Conservation (phyloP, 1,140 invertebrate genomes). For the Drosophila watanabei region DNA sequence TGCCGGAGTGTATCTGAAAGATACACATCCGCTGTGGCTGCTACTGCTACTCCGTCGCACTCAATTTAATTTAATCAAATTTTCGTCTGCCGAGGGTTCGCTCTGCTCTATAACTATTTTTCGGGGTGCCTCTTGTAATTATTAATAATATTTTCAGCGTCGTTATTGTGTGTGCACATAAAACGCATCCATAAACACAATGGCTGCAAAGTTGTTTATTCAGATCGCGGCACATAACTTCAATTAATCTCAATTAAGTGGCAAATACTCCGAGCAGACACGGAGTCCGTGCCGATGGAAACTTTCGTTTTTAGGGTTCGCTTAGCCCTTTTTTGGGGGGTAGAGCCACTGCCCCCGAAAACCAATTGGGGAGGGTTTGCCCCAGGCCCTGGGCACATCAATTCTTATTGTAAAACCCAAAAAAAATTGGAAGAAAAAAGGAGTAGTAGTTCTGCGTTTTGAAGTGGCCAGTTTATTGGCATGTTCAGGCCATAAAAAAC, state of each 20-base stretch:
- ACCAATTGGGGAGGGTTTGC: conserved; percentile 72
- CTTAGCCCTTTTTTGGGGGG: conserved; percentile 71
- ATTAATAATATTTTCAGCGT: conserved; percentile 68
- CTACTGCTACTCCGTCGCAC: conserved; percentile 63
- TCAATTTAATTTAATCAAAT: conserved; percentile 83
- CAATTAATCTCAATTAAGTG: conserved; percentile 83
- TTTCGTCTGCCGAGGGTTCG: conserved; percentile 42
- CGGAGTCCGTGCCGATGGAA: conserved; percentile 23
- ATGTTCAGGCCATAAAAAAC: conserved; percentile 58
- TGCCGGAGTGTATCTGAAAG: conserved; percentile 46
- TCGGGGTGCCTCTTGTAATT: conserved; percentile 71
- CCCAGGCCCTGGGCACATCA: conserved; percentile 62
- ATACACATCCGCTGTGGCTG: conserved; percentile 57
- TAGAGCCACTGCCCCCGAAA: conserved; percentile 29
- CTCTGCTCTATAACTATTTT: conserved; percentile 57
- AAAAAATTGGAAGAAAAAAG: conserved; percentile 15
- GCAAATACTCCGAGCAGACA: conserved; percentile 56
- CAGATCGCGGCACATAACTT: conserved; percentile 69
- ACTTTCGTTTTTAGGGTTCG: conserved; percentile 54
- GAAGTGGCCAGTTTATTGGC: conserved; percentile 61
- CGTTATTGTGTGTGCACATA: conserved; percentile 62
- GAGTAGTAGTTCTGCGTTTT: conserved; percentile 35
- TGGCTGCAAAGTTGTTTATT: conserved; percentile 76
- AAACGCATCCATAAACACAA: conserved; percentile 75
- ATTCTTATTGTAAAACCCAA: conserved; percentile 57